phyloP scores from a whole-genome alignment of 2,113 vertebrate species.

The Saimiri boliviensis region DNA sequence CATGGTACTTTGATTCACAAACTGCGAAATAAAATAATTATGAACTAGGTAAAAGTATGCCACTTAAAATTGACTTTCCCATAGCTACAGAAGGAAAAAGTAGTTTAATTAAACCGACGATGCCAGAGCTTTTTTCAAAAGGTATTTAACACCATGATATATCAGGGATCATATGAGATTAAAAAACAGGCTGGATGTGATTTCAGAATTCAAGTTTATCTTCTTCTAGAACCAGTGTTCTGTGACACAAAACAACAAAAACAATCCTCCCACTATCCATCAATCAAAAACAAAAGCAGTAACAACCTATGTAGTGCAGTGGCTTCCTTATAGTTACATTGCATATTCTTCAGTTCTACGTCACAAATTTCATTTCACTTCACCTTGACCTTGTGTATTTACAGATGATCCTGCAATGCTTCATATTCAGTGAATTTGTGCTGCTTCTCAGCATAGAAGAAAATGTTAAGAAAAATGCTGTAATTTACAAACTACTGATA shows the following conservation, averaged over 20 bases:
- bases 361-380: not conserved
- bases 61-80: not conserved
- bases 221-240: not conserved
- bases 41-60: not conserved
- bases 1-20: not conserved
- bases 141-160: not conserved
- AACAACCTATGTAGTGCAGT: no score
- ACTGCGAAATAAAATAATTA: not conserved
- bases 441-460: not conserved
- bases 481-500: not conserved
- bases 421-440: not conserved
- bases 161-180: not conserved
- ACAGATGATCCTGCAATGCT: not conserved
- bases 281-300: not conserved
- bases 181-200: not conserved
- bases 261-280: not conserved
- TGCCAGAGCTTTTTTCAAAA: not conserved
- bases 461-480: not conserved
- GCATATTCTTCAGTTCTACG: not conserved
- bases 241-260: conserved; percentile 7
- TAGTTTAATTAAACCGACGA: not conserved
- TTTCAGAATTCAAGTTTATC: not conserved
- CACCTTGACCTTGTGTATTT: not conserved
- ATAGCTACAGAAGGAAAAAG: not conserved
- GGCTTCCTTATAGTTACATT: not conserved